phyloP scores from a whole-genome alignment of 1,140 invertebrate species.

The Drosophila neocordata region DNA sequence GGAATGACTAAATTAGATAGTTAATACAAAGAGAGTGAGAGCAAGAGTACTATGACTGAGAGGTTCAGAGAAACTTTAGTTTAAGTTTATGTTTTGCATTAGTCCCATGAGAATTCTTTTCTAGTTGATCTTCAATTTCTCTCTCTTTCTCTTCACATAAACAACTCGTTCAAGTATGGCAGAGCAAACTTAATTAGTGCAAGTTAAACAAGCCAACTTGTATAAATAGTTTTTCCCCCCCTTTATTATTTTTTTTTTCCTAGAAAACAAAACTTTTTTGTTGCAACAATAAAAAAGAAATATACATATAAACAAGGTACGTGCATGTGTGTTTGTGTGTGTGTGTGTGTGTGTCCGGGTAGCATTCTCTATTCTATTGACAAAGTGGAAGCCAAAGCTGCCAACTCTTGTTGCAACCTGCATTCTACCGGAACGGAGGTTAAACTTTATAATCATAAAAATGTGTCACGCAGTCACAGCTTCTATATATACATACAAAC shows the following conservation, averaged over 20 bases:
- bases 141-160: constrained; percentile 33
- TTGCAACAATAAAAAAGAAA: constrained; percentile 66
- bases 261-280: constrained; percentile 62
- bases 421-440: constrained; percentile 30
- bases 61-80: not conserved
- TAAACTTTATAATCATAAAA: constrained; percentile 49
- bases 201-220: constrained; percentile 76
- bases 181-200: constrained; percentile 76
- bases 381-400: constrained; percentile 41
- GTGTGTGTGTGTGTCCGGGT: constrained; percentile 7
- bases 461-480: constrained; percentile 52
- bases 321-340: constrained; percentile 1
- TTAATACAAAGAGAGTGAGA: not conserved
- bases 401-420: not conserved
- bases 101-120: not conserved
- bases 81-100: constrained; percentile 2
- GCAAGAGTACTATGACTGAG: too few species aligned
- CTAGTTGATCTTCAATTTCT: constrained; percentile 9
- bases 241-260: not conserved
- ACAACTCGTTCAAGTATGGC: constrained; percentile 68
- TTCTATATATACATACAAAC: too few species aligned
- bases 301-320: constrained; percentile 13
- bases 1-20: constrained; percentile 15
- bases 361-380: constrained; percentile 36
- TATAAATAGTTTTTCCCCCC: constrained; percentile 66